These are phyloP conservation scores for Pardosa pseudoannulata DNA, from an alignment of 2,888 invertebrate species.

Conservation along the genomic window DNA sequence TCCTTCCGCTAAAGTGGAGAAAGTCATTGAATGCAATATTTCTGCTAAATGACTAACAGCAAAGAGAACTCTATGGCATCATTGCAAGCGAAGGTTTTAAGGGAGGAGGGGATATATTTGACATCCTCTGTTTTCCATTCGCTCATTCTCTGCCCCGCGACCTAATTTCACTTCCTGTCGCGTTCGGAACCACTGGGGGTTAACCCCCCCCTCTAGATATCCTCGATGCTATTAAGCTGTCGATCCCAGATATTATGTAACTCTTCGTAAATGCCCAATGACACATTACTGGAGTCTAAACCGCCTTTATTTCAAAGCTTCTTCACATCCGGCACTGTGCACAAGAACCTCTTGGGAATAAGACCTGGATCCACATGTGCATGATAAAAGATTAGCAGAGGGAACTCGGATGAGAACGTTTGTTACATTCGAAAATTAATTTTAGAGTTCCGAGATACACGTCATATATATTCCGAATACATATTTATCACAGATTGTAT, in stretches of 20 bases:
- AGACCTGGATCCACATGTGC: too few species aligned
- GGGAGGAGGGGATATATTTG: not conserved
- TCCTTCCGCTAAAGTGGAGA: too few species aligned
- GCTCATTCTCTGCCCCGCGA: conserved; percentile 7
- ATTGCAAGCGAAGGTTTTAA: not conserved
- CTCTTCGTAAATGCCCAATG: conserved; percentile 1
- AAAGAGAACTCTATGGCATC: not conserved
- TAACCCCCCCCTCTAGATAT: conserved; percentile 11
- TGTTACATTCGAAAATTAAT: too few species aligned
- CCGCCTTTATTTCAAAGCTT: not conserved
- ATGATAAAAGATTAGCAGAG: too few species aligned
- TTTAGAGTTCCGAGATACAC: too few species aligned
- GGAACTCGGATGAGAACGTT: too few species aligned
- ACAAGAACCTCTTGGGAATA: not conserved
- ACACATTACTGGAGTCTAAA: not conserved
- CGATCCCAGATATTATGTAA: conserved; percentile 20
- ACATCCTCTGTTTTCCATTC: not conserved
- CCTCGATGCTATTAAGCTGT: conserved; percentile 18
- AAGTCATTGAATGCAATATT: too few species aligned
- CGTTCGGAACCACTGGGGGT: conserved; percentile 13
- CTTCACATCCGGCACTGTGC: not conserved
- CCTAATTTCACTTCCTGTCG: conserved; percentile 58
- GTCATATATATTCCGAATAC: too few species aligned
- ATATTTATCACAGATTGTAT: too few species aligned
- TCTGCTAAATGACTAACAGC: too few species aligned